Base-by-base conservation (phyloP, 2,797 vertebrate genomes). In the Neosilurus hyrtlii region DNA sequence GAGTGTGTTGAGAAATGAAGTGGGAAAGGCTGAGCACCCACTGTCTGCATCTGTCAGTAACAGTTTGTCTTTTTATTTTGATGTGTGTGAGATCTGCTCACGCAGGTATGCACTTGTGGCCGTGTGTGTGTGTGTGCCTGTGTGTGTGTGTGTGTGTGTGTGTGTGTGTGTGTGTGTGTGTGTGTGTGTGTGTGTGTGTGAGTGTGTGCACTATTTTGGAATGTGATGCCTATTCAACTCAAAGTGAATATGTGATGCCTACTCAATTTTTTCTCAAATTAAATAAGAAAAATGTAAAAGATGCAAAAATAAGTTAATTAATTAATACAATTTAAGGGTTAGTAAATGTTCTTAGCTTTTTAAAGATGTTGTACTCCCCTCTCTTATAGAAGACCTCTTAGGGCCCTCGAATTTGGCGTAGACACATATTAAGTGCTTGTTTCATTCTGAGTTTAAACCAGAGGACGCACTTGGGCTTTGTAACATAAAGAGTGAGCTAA, bases 41-140 rank as follows among this genome's bases (percentile, higher is more conserved):
- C 61, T 43, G 78, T 79, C 77, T 83, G 68, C 77, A 80, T 74
- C 83, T 84, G 83, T 84, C 83, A 75, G 77, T 74, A 67, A 80
- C 49, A 84, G 77, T 84, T 66, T 80, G 59, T 74, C 51, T 84
- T 49, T 74, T 66, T 73, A 72, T 65, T 65, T 80, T 43, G 68
- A 74, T 79, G 57, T 80, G 51, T 84, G 56, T 74, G n/a, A 77
- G 22, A 52, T 54, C 61, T 84, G 57, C 62, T 51, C 52, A 80
- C 70, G 80, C 78, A 80, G 70, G 70, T 80, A 80, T 84, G 72
- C 79, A 68, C 18, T n/a, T 26, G 18, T 56, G 76, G 49, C 18
- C 12, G 22, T 83, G 56, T 52, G 61, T 24, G n/a, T 65, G 57
- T n/a, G 65, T 49, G 43, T 51, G 62, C 12, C 8, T 22, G 22